Evolutionary conservation across 2,888 invertebrate species (phyloP).

Genomic region (Rhagophthalmus giganteus): DNA sequence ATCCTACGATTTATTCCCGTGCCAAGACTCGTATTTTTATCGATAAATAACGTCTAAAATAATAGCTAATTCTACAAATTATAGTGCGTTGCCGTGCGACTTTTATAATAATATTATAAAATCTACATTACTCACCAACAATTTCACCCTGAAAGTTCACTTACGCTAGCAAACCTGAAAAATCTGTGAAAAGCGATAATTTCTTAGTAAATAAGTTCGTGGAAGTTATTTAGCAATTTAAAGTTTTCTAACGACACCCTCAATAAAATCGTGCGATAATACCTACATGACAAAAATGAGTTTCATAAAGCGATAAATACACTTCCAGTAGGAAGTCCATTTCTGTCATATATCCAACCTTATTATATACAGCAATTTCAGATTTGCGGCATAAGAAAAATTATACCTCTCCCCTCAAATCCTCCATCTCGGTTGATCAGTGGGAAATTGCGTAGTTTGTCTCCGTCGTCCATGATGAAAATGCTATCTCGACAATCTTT

Average conservation of each 20-base stretch:
- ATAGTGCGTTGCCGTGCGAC: too few relatives aligned
- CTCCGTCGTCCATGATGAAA: constrained; percentile 59
- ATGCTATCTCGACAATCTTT: constrained; percentile 66
- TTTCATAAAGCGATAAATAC: constrained; percentile 34
- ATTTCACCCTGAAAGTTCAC: neutral
- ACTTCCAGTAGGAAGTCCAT: constrained; percentile 42
- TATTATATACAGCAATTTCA: constrained; percentile 52
- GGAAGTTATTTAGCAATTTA: too few relatives aligned
- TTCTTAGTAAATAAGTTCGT: too few relatives aligned
- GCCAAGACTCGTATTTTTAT: too few relatives aligned
- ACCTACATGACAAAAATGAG: constrained; percentile 10
- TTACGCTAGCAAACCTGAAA: constrained; percentile 1
- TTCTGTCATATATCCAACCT: constrained; percentile 48
- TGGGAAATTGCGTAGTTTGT: constrained; percentile 49
- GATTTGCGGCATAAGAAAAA: constrained; percentile 51
- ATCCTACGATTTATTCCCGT: too few relatives aligned
- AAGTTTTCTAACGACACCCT: too few relatives aligned
- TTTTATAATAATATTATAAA: too few relatives aligned
- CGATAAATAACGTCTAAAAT: too few relatives aligned
- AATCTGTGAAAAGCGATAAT: constrained; percentile 4
- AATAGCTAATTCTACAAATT: too few relatives aligned
- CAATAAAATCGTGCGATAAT: constrained; percentile 6
- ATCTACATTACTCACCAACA: neutral
- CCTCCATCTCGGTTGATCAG: constrained; percentile 39
- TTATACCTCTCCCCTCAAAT: constrained; percentile 47